Conservation (phyloP, 2,113 vertebrate genomes). For the Sebastes schlegelii region DNA sequence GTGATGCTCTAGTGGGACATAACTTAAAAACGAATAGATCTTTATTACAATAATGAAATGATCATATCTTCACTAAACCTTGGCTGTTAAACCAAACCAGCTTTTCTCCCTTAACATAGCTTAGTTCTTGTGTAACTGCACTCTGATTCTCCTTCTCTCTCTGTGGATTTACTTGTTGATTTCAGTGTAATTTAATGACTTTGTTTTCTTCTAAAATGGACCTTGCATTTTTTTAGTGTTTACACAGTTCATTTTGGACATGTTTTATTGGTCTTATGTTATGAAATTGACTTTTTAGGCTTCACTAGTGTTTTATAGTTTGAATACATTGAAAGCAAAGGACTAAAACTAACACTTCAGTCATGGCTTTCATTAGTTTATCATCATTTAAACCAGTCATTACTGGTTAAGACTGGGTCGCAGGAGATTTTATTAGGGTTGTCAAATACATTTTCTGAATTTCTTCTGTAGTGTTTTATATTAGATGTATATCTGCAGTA, state of each 20-base stretch:
- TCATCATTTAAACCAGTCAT: background rate
- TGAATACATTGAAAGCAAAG: background rate
- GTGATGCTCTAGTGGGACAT: background rate
- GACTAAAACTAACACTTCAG: background rate
- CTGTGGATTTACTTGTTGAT: too few species aligned
- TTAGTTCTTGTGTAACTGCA: background rate
- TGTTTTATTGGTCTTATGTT: background rate
- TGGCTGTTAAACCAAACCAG: conserved; percentile 8
- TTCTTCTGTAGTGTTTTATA: too few species aligned
- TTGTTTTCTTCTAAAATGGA: background rate
- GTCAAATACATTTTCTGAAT: too few species aligned
- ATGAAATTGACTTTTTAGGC: background rate
- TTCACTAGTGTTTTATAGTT: background rate
- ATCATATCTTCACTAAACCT: background rate
- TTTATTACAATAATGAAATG: background rate
- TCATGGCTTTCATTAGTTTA: background rate
- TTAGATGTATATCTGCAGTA: too few species aligned
- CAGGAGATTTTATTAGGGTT: too few species aligned
- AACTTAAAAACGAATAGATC: background rate
- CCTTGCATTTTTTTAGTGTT: background rate
- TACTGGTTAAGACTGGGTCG: too few species aligned
- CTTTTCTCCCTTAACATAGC: background rate
- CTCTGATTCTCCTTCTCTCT: background rate
- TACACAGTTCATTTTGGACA: background rate
- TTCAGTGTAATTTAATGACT: background rate